Conservation (phyloP, 2,888 invertebrate genomes). For the Macropis europaea region DNA sequence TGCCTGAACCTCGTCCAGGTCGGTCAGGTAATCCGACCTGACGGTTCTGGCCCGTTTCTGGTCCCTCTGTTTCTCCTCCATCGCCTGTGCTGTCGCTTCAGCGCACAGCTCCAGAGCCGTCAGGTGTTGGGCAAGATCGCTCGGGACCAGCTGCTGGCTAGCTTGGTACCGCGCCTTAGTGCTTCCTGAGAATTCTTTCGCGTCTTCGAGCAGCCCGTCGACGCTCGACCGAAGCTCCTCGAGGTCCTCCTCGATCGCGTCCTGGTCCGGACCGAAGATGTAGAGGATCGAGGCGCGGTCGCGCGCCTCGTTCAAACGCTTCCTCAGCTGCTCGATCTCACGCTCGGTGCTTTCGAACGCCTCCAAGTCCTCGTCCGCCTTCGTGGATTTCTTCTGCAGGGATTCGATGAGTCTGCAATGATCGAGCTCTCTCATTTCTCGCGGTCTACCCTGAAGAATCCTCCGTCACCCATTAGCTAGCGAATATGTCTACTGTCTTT, state of each 20-base stretch:
- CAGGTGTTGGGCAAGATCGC: constrained; percentile 90
- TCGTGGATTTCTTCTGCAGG: constrained; percentile 88
- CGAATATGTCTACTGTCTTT: neutral
- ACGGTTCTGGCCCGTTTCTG: constrained; percentile 92
- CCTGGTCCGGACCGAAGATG: constrained; percentile 89
- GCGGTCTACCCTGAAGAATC: neutral
- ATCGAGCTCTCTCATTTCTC: constrained; percentile 19
- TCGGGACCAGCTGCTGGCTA: constrained; percentile 81
- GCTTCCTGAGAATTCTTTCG: constrained; percentile 75
- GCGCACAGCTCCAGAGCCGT: constrained; percentile 90
- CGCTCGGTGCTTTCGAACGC: constrained; percentile 88
- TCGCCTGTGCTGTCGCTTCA: constrained; percentile 88
- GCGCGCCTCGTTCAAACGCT: constrained; percentile 83
- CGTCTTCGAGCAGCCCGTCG: constrained; percentile 69
- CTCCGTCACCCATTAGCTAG: too few relatives aligned
- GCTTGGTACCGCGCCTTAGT: constrained; percentile 80
- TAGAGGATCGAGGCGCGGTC: constrained; percentile 81
- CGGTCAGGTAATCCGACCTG: constrained; percentile 89
- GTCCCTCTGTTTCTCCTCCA: constrained; percentile 94
- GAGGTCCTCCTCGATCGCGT: constrained; percentile 83
- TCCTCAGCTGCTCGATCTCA: constrained; percentile 86
- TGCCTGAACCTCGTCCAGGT: constrained; percentile 89
- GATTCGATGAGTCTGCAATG: constrained; percentile 88
- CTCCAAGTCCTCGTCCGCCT: constrained; percentile 87
- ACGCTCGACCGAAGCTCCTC: constrained; percentile 80